Percentiles rank a stretch among this genome's conserved stretches.
Conservation (phyloP, 2,113 vertebrate genomes). For the Pteruthius melanotis region DNA sequence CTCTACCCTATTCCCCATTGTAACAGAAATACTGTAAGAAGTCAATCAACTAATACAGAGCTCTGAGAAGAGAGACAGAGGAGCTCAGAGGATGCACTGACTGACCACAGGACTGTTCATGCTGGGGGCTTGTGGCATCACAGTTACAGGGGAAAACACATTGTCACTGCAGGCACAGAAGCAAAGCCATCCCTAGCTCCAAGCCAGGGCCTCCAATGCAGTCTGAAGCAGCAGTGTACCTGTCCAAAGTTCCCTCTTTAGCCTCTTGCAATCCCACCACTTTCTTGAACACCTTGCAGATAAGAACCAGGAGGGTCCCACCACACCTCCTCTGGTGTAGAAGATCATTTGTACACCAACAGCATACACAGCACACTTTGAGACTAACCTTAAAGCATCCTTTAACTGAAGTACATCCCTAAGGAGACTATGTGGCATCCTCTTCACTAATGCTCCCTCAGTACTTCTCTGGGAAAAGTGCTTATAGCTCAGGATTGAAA, state of each 20-base stretch:
- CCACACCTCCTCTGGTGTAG: too few relatives aligned
- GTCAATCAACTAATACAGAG: background rate
- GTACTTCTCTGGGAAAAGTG: background rate
- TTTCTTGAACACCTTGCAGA: background rate
- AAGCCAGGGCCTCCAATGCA: background rate
- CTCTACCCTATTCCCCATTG: background rate
- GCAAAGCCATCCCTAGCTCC: background rate
- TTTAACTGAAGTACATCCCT: background rate
- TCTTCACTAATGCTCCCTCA: background rate
- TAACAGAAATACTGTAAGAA: background rate
- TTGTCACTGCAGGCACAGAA: background rate
- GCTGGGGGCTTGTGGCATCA: background rate
- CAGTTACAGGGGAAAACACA: background rate
- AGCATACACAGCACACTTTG: background rate
- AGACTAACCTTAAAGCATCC: background rate
- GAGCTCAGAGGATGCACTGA: background rate
- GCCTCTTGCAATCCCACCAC: fast-evolving
- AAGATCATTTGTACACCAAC: background rate
- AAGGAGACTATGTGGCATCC: background rate
- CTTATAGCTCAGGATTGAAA: background rate
- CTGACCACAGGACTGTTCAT: background rate
- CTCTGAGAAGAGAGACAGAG: background rate
- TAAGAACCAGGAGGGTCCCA: background rate
- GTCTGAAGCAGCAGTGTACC: background rate
- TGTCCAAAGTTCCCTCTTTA: background rate